Evolutionary conservation across 2,888 invertebrate genomes (phyloP).

Genomic region (Sinopyrophorus schimmeli): DNA sequence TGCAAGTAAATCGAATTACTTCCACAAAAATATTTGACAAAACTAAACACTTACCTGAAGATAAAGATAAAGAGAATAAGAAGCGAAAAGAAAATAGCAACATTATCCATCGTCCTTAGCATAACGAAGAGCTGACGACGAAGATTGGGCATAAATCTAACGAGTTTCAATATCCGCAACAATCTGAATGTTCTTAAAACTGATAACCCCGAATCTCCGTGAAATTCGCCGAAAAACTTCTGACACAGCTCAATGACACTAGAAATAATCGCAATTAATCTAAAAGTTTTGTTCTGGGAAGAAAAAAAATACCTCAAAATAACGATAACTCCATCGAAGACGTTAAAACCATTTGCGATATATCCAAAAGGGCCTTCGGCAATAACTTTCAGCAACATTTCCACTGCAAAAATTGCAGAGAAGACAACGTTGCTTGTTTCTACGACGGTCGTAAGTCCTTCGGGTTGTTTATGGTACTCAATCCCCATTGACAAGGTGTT

Average conservation of each 20-base stretch:
- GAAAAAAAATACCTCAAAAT: slow-evolving; percentile 89
- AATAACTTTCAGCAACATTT: slow-evolving; percentile 95
- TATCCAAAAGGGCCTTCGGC: slow-evolving; percentile 97
- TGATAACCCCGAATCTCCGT: slow-evolving; percentile 91
- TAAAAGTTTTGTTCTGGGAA: no score
- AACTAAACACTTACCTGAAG: slow-evolving; percentile 93
- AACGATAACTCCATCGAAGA: slow-evolving; percentile 98
- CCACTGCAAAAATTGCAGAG: slow-evolving; percentile 94
- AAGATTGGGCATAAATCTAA: slow-evolving; percentile 97
- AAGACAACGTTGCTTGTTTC: slow-evolving; percentile 98
- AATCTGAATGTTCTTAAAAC: slow-evolving; percentile 97
- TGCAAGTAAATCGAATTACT: background rate
- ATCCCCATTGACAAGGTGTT: slow-evolving; percentile 99
- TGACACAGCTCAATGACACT: slow-evolving; percentile 85
- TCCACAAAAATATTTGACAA: no score
- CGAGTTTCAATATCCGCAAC: slow-evolving; percentile 94
- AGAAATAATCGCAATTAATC: no score
- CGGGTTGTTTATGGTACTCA: slow-evolving; percentile 98
- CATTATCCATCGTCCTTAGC: slow-evolving; percentile 99
- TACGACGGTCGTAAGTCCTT: slow-evolving; percentile 86
- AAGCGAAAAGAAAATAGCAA: slow-evolving; percentile 98
- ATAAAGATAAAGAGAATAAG: slow-evolving; percentile 99
- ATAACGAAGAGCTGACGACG: slow-evolving; percentile 97
- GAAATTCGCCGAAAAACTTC: slow-evolving; percentile 68
- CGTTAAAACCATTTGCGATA: slow-evolving; percentile 97